Evolutionary conservation across 2,113 vertebrate species (phyloP), one percentile per base, ranked within the genome.

Genomic region (Cochlearius cochlearius): DNA sequence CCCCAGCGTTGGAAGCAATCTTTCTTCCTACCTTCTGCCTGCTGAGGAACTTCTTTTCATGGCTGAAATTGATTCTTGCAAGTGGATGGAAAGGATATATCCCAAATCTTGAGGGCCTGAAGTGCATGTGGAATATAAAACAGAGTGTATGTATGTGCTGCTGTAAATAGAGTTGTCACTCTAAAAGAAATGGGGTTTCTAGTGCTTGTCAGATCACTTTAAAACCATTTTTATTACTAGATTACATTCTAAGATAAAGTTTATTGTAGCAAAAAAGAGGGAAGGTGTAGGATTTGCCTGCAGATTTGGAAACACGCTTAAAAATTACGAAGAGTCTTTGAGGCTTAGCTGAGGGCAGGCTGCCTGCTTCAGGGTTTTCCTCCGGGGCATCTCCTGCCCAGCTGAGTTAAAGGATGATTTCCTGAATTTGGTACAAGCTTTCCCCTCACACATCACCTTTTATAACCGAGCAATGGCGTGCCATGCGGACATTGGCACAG

Each of bases 161-260:
- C 83, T 86, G 94, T 94, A 96, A 97, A 96, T 96, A 89, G 92
- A 97, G 72, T 84, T 96, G 95, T 96, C 96, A 91, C 38, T 96
- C 86, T 58, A 59, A 89, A 91, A 92, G 89, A 94, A 92, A 90
- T 75, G 36, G 91, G 59, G 92, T 88, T 94, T 97, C 86, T 88
- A 84, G 83, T 58, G 32, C 89, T 96, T 97, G 88, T 96, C 95
- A 96, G 93, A 96, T 96, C 45, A 91, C 86, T 96, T 95, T 96
- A 95, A 96, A 97, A 95, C 86, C 89, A 59, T 94, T 97, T 97
- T 97, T 96, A 96, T 96, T 97, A 89, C 94, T 91, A 96, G 94
- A 97, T 97, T 95, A 94, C 73, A n/a, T 89, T 91, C 55, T 59
- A 50, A 96, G 96, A 97, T 97, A 95, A 97, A 94, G 76, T 96